phyloP scores from a whole-genome alignment of 2,113 vertebrate genomes.

The Thymallus thymallus region DNA sequence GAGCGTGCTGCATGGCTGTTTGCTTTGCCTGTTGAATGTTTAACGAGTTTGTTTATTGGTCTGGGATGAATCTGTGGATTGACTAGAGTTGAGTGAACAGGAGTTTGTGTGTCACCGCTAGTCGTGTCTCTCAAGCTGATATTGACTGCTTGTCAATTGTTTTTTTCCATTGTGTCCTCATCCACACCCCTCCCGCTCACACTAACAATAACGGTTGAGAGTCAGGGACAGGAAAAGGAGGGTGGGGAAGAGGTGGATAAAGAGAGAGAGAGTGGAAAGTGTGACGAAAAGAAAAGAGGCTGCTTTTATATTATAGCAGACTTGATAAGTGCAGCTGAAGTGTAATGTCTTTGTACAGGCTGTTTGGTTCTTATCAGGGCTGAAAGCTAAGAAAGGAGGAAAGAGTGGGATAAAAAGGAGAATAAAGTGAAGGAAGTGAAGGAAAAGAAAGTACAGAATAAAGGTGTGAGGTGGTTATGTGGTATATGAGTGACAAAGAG shows the following conservation, averaged over 20 bases:
- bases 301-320: slow-evolving; percentile 47
- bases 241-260: slow-evolving; percentile 6
- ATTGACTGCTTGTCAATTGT: slow-evolving; percentile 42
- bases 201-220: slow-evolving; percentile 6
- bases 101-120: slow-evolving; percentile 12
- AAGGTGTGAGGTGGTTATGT: too few relatives aligned
- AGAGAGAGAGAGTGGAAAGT: background rate
- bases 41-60: slow-evolving; percentile 9
- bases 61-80: background rate
- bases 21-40: slow-evolving; percentile 26
- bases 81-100: background rate
- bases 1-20: slow-evolving; percentile 27
- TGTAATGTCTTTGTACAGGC: slow-evolving; percentile 55
- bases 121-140: slow-evolving; percentile 33
- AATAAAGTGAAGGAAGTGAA: slow-evolving; percentile 25
- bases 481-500: too few relatives aligned
- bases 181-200: slow-evolving; percentile 20
- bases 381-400: slow-evolving; percentile 7
- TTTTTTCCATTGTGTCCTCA: slow-evolving; percentile 17
- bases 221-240: background rate
- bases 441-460: slow-evolving; percentile 35
- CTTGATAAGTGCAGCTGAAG: slow-evolving; percentile 56
- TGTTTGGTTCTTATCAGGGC: slow-evolving; percentile 53
- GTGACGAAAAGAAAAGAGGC: slow-evolving; percentile 28
- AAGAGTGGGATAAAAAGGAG: slow-evolving; percentile 37